Base-by-base conservation (phyloP, 2,113 vertebrate genomes). In the Neotoma lepida region DNA sequence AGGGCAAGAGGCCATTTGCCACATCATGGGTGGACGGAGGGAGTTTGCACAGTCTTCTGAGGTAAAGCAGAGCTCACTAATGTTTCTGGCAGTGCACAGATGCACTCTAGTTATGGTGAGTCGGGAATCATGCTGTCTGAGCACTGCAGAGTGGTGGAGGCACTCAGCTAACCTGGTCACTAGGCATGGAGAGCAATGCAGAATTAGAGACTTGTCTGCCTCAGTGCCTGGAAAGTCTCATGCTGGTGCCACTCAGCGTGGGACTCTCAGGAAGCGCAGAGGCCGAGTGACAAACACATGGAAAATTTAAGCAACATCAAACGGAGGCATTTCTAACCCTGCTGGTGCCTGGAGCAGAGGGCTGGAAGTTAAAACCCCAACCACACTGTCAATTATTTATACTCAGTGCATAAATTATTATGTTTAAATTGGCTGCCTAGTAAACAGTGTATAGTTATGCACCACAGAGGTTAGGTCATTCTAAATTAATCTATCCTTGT, bases 381-480 rank as follows among this genome's bases (percentile, higher is more conserved):
- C 93, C 73, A 49, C 33, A 89, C 4, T 92, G 54, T 95, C 96
- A 92, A 96, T 88, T 96, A 96, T 97, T 97, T 96, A 93, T 87
- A 61, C 56, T 88, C 85, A 63, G 68, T 88, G 77, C 51, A 90
- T 94, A 97, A 97, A 97, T 94, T 95, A 95, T 96, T 96, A 91
- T 86, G 41, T 64, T 86, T 94, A 68, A 89, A 80, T 77, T 71
- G 95, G 44, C 71, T 93, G 86, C 80, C 95, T 93, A 41, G 33
- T 93, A 97, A 97, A 97, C 89, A 95, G 70, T 92, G 84, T 96
- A 82, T 61, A 78, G 18, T 93, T 96, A 54, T 82, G 41, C 35
- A 77, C 63, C 61, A 17, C 39, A 90, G 39, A 92, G 71, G 61
- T 66, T 39, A 93, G 91, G 35, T 64, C 35, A 77, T 81, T 93